Conservation (phyloP, 2,797 vertebrate genomes). For the Eleutherodactylus coqui region DNA sequence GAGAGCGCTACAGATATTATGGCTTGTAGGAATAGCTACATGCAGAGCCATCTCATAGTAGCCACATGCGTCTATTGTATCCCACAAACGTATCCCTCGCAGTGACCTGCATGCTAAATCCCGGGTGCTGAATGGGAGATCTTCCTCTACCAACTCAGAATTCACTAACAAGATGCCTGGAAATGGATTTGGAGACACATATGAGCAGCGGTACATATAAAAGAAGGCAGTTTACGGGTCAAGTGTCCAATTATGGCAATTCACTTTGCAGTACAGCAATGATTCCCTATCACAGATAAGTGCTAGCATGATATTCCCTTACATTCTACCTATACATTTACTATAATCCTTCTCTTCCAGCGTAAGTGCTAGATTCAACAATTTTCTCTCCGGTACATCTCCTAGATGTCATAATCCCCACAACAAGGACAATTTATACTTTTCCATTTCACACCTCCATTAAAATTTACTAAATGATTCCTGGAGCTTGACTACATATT, state of each 20-base stretch:
- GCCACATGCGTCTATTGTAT: too few species aligned
- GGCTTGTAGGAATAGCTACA: too few species aligned
- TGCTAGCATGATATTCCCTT: background rate
- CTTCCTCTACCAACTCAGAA: background rate
- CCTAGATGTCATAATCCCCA: background rate
- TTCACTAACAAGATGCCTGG: background rate
- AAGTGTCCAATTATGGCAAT: background rate
- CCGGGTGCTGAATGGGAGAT: background rate
- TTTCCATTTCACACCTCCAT: conserved; percentile 17
- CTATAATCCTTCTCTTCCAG: background rate
- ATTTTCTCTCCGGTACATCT: background rate
- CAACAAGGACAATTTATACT: conserved; percentile 20
- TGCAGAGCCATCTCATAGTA: too few species aligned
- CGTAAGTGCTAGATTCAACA: background rate
- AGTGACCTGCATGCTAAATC: too few species aligned
- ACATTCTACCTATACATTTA: background rate
- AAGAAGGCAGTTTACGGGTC: background rate
- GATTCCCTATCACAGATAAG: background rate
- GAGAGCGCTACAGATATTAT: too few species aligned
- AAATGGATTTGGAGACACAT: background rate
- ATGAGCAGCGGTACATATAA: background rate
- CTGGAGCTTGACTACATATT: background rate
- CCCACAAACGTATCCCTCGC: too few species aligned
- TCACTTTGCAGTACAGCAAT: background rate
- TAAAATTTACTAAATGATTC: conserved; percentile 5